phyloP scores from a whole-genome alignment of 2,888 invertebrate genomes.

The Hypolimnas misippus region DNA sequence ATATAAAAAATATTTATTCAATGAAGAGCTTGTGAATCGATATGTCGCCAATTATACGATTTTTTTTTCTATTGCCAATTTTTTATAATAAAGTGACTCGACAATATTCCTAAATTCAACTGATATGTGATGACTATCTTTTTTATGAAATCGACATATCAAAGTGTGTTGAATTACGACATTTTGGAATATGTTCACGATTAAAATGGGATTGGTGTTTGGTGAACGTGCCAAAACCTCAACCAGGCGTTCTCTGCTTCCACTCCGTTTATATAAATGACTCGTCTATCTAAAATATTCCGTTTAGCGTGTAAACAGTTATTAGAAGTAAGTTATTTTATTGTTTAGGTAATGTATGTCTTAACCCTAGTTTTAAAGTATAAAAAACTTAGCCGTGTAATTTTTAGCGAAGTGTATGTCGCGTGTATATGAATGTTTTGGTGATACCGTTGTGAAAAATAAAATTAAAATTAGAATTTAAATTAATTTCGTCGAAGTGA shows the following conservation, averaged over 20 bases:
- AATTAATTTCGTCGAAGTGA: conserved; percentile 54
- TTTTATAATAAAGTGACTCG: conserved; percentile 45
- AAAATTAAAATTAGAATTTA: conserved; percentile 30
- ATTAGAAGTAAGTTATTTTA: conserved; percentile 77
- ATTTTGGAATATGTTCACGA: conserved; percentile 14
- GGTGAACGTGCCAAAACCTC: conserved; percentile 64
- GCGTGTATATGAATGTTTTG: conserved; percentile 73
- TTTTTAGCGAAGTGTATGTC: conserved; percentile 74
- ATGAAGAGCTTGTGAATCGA: conserved; percentile 43
- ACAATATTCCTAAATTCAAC: conserved; percentile 45
- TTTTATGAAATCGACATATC: conserved; percentile 58
- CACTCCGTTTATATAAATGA: conserved; percentile 44
- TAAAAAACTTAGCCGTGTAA: conserved; percentile 60
- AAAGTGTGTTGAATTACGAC: conserved; percentile 41
- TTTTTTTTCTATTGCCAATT: conserved; percentile 12
- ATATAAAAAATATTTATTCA: conserved; percentile 58
- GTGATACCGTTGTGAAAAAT: conserved; percentile 51
- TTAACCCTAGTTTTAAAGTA: conserved; percentile 72
- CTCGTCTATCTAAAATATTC: conserved; percentile 63
- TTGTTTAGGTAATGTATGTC: conserved; percentile 78
- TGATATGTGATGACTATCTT: conserved; percentile 27
- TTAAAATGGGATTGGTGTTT: conserved; percentile 6
- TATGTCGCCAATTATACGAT: background rate
- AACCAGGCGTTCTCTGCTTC: conserved; percentile 55
- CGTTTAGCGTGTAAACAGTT: conserved; percentile 75